Percentiles rank a stretch among this genome's conserved stretches.
Evolutionary conservation across 1,140 invertebrate species (phyloP).

Genomic region (Platyura marginata): DNA sequence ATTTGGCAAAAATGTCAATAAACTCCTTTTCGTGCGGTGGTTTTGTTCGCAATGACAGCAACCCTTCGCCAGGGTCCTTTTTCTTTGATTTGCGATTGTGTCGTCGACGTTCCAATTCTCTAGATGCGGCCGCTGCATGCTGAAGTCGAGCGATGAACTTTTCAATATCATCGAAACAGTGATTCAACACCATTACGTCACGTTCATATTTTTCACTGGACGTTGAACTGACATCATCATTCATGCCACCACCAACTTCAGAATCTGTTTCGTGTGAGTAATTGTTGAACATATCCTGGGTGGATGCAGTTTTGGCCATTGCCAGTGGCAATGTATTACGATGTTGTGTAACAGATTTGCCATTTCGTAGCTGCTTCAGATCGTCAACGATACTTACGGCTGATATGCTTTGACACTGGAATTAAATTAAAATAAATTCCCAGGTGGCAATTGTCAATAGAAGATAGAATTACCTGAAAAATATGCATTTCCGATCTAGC

Average conservation of each 20-base stretch:
- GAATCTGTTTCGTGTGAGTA: not conserved
- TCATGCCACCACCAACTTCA: constrained; percentile 12
- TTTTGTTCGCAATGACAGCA: constrained; percentile 84
- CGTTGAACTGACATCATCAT: constrained; percentile 57
- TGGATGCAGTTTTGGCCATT: not conserved
- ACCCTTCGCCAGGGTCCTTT: constrained; percentile 69
- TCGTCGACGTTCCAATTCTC: constrained; percentile 75
- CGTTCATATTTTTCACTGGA: constrained; percentile 68
- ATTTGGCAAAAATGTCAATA: constrained; percentile 96
- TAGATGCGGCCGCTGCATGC: constrained; percentile 83
- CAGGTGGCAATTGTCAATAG: too few relatives aligned
- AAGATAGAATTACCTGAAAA: constrained; percentile 67
- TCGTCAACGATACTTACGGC: constrained; percentile 79
- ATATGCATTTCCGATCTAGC: constrained; percentile 92
- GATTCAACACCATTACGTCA: constrained; percentile 76
- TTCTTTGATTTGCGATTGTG: constrained; percentile 59
- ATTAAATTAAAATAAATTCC: constrained; percentile 6
- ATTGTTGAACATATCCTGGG: not conserved
- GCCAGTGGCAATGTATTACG: constrained; percentile 11
- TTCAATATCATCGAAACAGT: constrained; percentile 98
- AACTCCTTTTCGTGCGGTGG: constrained; percentile 92
- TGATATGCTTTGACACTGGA: constrained; percentile 57
- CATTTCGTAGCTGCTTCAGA: constrained; percentile 57
- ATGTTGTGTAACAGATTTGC: constrained; percentile 39
- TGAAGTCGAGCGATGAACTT: constrained; percentile 94